These are phyloP conservation scores for Stenolophus ochropezus DNA, from an alignment of 2,888 invertebrate species.

Conservation along the genomic window DNA sequence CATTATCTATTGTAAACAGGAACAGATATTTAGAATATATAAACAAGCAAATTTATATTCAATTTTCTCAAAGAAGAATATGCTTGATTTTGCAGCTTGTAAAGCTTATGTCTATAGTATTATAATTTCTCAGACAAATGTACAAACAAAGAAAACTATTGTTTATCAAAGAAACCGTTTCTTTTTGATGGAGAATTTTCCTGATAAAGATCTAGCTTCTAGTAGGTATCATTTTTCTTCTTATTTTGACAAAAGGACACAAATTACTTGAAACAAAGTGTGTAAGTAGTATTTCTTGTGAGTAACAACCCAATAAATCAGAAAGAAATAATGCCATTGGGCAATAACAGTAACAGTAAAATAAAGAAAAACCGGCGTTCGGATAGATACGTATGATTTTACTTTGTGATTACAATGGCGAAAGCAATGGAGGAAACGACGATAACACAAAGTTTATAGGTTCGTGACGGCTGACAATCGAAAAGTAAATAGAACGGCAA, in stretches of 20 bases:
- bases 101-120: no score
- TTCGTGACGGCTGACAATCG: constrained; percentile 52
- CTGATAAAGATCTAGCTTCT: background rate
- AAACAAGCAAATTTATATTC: no score
- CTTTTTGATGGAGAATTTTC: background rate
- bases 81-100: no score
- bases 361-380: constrained; percentile 5
- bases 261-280: background rate
- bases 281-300: background rate
- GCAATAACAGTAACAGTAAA: constrained; percentile 35
- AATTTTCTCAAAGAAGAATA: no score
- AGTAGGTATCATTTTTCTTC: background rate
- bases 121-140: no score
- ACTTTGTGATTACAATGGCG: constrained; percentile 49
- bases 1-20: no score
- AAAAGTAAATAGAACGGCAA: constrained; percentile 51
- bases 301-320: constrained; percentile 8
- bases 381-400: constrained; percentile 47
- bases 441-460: constrained; percentile 49
- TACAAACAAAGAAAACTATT: no score
- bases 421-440: constrained; percentile 41
- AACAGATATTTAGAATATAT: no score
- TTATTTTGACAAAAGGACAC: background rate
- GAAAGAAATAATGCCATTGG: constrained; percentile 9
- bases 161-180: no score